These are phyloP conservation scores for Sitodiplosis mosellana DNA, from an alignment of 1,140 invertebrate genomes.

Conservation along the genomic window DNA sequence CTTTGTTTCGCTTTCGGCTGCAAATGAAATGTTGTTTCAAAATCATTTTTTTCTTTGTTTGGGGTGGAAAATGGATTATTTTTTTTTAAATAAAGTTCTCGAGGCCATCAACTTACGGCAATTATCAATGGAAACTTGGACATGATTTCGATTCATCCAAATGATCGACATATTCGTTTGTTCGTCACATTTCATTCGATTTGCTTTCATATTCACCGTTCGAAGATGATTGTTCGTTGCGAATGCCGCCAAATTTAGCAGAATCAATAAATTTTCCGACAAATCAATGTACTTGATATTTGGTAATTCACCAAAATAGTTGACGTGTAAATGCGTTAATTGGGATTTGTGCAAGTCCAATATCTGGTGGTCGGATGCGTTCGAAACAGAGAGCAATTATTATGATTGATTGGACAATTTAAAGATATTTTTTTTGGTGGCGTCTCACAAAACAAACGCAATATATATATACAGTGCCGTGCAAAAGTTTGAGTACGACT, in stretches of 20 bases:
- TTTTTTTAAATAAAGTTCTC: too few species aligned
- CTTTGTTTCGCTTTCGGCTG: too few species aligned
- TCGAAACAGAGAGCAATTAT: too few species aligned
- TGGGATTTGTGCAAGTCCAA: constrained; percentile 18
- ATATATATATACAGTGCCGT: too few species aligned
- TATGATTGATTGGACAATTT: too few species aligned
- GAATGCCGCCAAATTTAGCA: constrained; percentile 11
- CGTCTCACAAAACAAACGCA: too few species aligned
- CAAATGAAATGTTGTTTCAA: too few species aligned
- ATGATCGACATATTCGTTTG: background rate
- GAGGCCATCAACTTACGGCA: constrained; percentile 9
- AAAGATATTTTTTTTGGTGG: too few species aligned
- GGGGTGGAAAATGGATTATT: too few species aligned
- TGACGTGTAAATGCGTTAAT: constrained; percentile 12
- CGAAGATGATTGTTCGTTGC: constrained; percentile 11
- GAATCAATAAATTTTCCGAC: constrained; percentile 17
- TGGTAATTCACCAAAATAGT: constrained; percentile 12
- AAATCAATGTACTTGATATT: constrained; percentile 15
- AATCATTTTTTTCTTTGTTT: too few species aligned
- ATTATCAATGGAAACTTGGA: constrained; percentile 9
- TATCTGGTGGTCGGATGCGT: too few species aligned
- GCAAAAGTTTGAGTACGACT: too few species aligned
- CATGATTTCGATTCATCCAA: background rate
- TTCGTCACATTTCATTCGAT: constrained; percentile 13
- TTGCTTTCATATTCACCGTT: constrained; percentile 14